Percentiles rank a stretch among this genome's conserved stretches.
These are phyloP conservation scores for western clawed frog (Xenopus tropicalis) DNA, from an alignment of 2,113 vertebrate species.

Conservation along the genomic window UCB_Xtro_10.0 CM004446.2:126518001-126518500, in stretches of 20 bases:
- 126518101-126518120: slow-evolving; percentile 16
- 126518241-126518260: slow-evolving; percentile 22
- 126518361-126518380: too few relatives aligned
- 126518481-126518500: too few relatives aligned
- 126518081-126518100: slow-evolving; percentile 15
- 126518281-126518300: too few relatives aligned
- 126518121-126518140: slow-evolving; percentile 10
- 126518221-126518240: slow-evolving; percentile 10
- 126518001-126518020: slow-evolving; percentile 26
- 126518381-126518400: too few relatives aligned
- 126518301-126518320: too few relatives aligned
- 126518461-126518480: too few relatives aligned
- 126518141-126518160: slow-evolving; percentile 1
- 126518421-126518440: too few relatives aligned
- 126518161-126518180: background rate
- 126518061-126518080: slow-evolving; percentile 37
- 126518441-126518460: too few relatives aligned
- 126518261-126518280: background rate
- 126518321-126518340: too few relatives aligned
- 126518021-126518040: slow-evolving; percentile 13
- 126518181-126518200: background rate
- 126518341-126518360: too few relatives aligned
- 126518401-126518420: too few relatives aligned
- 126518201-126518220: background rate
- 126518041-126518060: slow-evolving; percentile 26